A percentile compares a stretch with the other conserved stretches of the same genome.
These are phyloP conservation scores for Rhopalosiphum nymphaeae DNA, from an alignment of 2,888 invertebrate species.

Conservation along the genomic window DNA sequence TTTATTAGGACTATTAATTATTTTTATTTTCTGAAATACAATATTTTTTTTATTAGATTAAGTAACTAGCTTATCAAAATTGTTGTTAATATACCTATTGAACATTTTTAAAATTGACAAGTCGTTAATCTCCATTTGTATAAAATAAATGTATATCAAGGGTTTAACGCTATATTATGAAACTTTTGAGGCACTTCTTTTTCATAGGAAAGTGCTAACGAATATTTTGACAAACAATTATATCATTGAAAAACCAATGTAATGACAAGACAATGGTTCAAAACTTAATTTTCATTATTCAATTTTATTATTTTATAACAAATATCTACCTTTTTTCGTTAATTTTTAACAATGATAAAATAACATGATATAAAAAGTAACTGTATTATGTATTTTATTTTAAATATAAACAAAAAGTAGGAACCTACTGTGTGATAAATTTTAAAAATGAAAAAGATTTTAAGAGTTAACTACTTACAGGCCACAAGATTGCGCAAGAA, in stretches of 20 bases:
- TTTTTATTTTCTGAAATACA: not conserved
- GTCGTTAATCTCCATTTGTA: not conserved
- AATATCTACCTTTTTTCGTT: not conserved
- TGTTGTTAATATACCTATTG: not conserved
- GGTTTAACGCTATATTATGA: not conserved
- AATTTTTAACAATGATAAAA: constrained; percentile 36
- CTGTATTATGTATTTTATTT: constrained; percentile 40
- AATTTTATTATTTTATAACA: constrained; percentile 23
- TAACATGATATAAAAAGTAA: constrained; percentile 22
- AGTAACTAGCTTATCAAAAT: not conserved
- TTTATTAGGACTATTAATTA: not conserved
- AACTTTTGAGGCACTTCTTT: not conserved
- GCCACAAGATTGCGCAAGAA: not conserved
- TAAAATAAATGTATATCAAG: not conserved
- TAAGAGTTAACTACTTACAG: constrained; percentile 28
- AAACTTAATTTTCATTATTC: constrained; percentile 47
- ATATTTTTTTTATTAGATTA: not conserved
- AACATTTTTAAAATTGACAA: not conserved
- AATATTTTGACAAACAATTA: not conserved
- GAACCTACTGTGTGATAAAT: not conserved
- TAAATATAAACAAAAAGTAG: constrained; percentile 39
- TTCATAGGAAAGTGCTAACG: not conserved
- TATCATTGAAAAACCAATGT: not conserved
- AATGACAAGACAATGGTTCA: not conserved
- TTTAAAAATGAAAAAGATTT: constrained; percentile 46